These are phyloP conservation scores for Podarcis siculus DNA, from an alignment of 2,797 vertebrate species.

Conservation along the genomic window DNA sequence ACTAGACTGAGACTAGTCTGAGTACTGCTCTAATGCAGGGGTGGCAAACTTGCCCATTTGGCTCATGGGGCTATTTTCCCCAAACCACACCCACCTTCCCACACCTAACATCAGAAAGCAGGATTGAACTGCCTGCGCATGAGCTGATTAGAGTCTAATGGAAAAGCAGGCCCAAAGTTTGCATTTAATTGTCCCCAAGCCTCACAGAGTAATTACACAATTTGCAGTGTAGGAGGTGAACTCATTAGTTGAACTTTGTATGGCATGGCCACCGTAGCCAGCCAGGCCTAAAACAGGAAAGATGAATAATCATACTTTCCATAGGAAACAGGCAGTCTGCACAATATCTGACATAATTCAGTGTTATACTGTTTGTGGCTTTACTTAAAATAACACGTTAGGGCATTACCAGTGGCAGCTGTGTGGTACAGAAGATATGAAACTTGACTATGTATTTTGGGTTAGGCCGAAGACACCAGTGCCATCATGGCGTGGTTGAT, in stretches of 20 bases:
- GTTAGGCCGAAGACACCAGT: conserved; percentile 12
- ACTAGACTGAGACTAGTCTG: no score
- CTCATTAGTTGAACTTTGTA: conserved; percentile 50
- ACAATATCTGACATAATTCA: conserved; percentile 33
- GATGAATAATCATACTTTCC: conserved; percentile 50
- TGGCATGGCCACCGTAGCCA: conserved; percentile 52
- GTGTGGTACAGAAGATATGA: conserved; percentile 23
- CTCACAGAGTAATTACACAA: not conserved
- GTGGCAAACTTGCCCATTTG: no score
- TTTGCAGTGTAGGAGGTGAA: not conserved
- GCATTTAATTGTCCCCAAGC: not conserved
- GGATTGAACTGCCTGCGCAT: no score
- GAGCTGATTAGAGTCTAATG: not conserved
- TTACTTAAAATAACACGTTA: conserved; percentile 12
- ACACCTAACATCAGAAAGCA: no score
- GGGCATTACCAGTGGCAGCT: conserved; percentile 6
- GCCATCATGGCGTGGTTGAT: conserved; percentile 36
- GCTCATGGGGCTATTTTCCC: no score
- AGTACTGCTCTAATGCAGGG: no score
- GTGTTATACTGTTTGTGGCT: conserved; percentile 27
- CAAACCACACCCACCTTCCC: no score
- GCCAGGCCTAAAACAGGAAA: conserved; percentile 51
- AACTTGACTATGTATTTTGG: conserved; percentile 5
- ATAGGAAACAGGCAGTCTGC: conserved; percentile 22
- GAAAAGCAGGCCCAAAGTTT: not conserved